A percentile compares a stretch with the other conserved stretches of the same genome.
phyloP scores from a whole-genome alignment of 2,888 invertebrate species.

The Heteromurus nitidus region DNA sequence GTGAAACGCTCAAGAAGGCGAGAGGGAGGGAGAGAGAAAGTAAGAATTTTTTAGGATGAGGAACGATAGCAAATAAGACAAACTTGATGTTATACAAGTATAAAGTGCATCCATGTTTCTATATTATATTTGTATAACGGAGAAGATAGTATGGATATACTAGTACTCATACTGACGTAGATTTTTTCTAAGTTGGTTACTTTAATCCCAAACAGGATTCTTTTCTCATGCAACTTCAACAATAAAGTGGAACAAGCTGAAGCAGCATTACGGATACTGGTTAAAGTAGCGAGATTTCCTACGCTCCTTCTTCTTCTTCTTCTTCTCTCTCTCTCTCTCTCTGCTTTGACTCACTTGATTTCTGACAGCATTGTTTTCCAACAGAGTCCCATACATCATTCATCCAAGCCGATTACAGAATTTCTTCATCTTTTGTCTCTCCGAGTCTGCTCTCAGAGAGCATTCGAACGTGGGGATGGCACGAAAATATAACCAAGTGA shows the following conservation, averaged over 20 bases:
- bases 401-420: slow-evolving; percentile 49
- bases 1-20: slow-evolving; percentile 36
- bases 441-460: too few relatives aligned
- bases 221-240: slow-evolving; percentile 43
- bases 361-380: slow-evolving; percentile 66
- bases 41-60: slow-evolving; percentile 25
- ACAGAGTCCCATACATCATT: slow-evolving; percentile 63
- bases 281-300: slow-evolving; percentile 25
- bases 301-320: not conserved
- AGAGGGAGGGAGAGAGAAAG: slow-evolving; percentile 15
- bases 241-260: slow-evolving; percentile 52
- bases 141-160: too few relatives aligned
- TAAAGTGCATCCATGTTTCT: not conserved
- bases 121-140: not conserved
- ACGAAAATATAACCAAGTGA: slow-evolving; percentile 31
- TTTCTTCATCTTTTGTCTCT: slow-evolving; percentile 36
- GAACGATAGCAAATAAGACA: slow-evolving; percentile 26
- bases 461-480: slow-evolving; percentile 16
- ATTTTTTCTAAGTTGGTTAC: slow-evolving; percentile 57
- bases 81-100: slow-evolving; percentile 5
- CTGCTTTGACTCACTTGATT: slow-evolving; percentile 51
- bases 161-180: slow-evolving; percentile 13
- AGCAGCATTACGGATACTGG: slow-evolving; percentile 28
- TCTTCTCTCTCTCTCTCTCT: not conserved
- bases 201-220: slow-evolving; percentile 48